These are phyloP conservation scores for Chirona hameri DNA, from an alignment of 2,888 invertebrate genomes.

Conservation along the genomic window DNA sequence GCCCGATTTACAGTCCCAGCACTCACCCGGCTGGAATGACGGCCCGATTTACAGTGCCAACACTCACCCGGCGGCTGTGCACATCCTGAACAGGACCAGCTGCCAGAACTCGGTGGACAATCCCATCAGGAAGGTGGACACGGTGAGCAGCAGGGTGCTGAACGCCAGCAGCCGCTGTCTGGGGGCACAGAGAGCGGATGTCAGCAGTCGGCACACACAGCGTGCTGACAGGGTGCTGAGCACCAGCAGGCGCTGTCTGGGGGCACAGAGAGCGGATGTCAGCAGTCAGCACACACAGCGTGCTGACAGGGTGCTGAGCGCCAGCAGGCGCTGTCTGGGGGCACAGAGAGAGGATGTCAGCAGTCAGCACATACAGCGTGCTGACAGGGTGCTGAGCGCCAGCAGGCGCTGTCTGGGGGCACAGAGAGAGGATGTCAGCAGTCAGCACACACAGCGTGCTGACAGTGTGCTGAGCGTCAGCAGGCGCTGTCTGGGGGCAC, in stretches of 20 bases:
- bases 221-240: too few species aligned
- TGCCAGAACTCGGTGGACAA: slow-evolving; percentile 85
- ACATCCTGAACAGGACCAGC: slow-evolving; percentile 75
- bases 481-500: not conserved
- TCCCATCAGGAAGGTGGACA: slow-evolving; percentile 64
- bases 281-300: too few species aligned
- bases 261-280: too few species aligned
- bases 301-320: not conserved
- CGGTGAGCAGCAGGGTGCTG: slow-evolving; percentile 35
- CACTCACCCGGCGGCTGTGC: slow-evolving; percentile 72
- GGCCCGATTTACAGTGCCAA: too few species aligned
- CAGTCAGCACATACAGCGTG: not conserved
- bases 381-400: not conserved
- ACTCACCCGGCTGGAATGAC: too few species aligned
- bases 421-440: not conserved
- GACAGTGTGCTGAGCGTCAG: not conserved
- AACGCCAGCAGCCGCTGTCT: slow-evolving; percentile 36
- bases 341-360: not conserved
- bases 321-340: not conserved
- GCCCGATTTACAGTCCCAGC: too few species aligned
- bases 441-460: too few species aligned
- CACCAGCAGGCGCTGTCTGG: too few species aligned
- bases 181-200: not conserved
- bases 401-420: not conserved
- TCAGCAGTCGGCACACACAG: not conserved